Percentiles rank a stretch among this genome's conserved stretches.
Conservation (phyloP, 2,113 vertebrate genomes). For the Eptesicus fuscus region DNA sequence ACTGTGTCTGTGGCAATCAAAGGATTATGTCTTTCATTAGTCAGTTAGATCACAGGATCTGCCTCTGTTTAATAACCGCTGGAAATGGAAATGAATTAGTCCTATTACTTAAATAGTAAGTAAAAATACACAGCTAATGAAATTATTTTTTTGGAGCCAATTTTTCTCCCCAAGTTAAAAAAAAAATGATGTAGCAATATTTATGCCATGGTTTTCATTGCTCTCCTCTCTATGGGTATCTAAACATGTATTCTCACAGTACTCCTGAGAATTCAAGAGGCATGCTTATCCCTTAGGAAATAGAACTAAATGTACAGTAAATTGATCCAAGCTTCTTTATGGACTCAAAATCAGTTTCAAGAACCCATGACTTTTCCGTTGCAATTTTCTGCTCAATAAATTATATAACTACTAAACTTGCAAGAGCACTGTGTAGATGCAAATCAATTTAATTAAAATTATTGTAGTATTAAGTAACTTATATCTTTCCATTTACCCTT, state of each 20-base stretch:
- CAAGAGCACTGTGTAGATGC: not conserved
- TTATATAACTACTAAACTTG: not conserved
- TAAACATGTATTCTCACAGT: not conserved
- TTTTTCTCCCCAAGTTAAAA: not conserved
- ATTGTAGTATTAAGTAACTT: not conserved
- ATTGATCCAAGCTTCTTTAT: not conserved
- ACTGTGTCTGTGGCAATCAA: not conserved
- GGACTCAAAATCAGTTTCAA: not conserved
- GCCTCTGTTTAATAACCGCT: not conserved
- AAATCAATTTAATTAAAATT: not conserved
- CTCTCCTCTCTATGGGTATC: not conserved
- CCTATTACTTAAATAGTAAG: constrained; percentile 2
- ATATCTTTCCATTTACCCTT: not conserved
- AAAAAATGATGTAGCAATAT: not conserved
- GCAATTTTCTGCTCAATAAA: not conserved
- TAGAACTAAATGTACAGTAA: not conserved
- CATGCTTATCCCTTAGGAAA: not conserved
- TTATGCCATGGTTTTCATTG: not conserved
- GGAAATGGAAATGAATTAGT: not conserved
- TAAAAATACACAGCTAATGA: not conserved
- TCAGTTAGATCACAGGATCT: not conserved
- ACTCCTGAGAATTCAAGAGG: not conserved
- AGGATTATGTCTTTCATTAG: not conserved
- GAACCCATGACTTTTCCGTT: not conserved
- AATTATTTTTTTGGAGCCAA: not conserved